Conservation (phyloP, 2,797 vertebrate species). For the Acanthurus tractus region DNA sequence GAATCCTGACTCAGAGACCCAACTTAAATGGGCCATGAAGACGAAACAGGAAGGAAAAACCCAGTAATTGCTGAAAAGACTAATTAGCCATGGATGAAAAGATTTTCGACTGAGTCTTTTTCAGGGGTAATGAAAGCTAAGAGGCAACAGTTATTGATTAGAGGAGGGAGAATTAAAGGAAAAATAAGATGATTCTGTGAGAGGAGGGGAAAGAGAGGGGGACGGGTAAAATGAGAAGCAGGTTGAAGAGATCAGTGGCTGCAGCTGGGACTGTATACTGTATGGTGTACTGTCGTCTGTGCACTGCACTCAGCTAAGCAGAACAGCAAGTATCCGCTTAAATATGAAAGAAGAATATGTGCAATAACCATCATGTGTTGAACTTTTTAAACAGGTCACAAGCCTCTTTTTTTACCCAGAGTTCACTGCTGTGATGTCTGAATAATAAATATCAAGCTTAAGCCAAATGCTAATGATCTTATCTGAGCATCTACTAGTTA, state of each 20-base stretch:
- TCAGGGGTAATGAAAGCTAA: conserved; percentile 62
- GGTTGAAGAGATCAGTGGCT: conserved; percentile 59
- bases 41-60: conserved; percentile 62
- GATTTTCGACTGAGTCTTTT: conserved; percentile 42
- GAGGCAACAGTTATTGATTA: conserved; percentile 65
- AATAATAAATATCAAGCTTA: background rate
- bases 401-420: background rate
- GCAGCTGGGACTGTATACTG: conserved; percentile 41
- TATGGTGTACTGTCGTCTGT: conserved; percentile 3
- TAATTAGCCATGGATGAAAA: conserved; percentile 67
- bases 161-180: conserved; percentile 57
- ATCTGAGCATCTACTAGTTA: background rate
- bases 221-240: conserved; percentile 58
- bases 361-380: background rate
- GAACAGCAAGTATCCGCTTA: background rate
- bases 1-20: conserved; percentile 42
- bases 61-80: conserved; percentile 58
- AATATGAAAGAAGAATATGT: background rate
- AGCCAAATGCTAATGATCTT: background rate
- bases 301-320: background rate
- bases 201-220: conserved; percentile 33
- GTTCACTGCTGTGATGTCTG: background rate
- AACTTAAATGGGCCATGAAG: conserved; percentile 67
- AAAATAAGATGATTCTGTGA: conserved; percentile 41
- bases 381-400: background rate